Evolutionary conservation across 2,797 vertebrate genomes (phyloP), one percentile per base, ranked within the genome.

Genomic region (Mus spretus): DNA sequence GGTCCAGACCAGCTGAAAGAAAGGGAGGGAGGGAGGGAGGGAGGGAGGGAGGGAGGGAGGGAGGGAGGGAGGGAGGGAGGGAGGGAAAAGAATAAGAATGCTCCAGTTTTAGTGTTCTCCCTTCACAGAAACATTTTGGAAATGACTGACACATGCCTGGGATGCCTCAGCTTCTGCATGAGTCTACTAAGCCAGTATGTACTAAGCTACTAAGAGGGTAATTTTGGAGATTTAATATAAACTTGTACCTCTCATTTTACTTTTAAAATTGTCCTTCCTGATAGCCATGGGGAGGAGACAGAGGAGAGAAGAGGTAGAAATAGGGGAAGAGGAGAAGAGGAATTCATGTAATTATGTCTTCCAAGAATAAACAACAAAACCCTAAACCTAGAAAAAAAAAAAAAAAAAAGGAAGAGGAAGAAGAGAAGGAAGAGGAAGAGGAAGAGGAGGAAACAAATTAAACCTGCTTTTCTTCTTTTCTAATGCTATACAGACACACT

Each of bases 81-180:
- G 22, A 37, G 19, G n/a, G 15, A 80, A 55, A 59, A 31, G 8
- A 31, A 12, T 65, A 24, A 37, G 47, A 84, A 74, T 63, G 65
- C 19, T 92, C 13, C 7, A 91, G 90, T 92, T 93, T 80, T 90
- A 37, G 79, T 63, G 40, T 70, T 44, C 77, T 14, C 1, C 81
- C 57, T 93, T 14, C 83, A 86, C 96, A 81, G 78, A 80, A 94
- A 93, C 40, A 94, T 86, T 96, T 95, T 80, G 81, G 7, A 91
- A 75, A 31, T 50, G 1, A 80, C 12, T 86, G 84, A 90, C 22
- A 84, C 0, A 85, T 24, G 70, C 91, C 86, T 89, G 37, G 34
- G 40, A n/a, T 6, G 12, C 92, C 15, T 85, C 7, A 84, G 34
- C 12, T n/a, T 74, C 84, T 89, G 14, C 34, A 57, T 13, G 65